Conservation (phyloP, 2,888 invertebrate species). For the Cephus pulcher region DNA sequence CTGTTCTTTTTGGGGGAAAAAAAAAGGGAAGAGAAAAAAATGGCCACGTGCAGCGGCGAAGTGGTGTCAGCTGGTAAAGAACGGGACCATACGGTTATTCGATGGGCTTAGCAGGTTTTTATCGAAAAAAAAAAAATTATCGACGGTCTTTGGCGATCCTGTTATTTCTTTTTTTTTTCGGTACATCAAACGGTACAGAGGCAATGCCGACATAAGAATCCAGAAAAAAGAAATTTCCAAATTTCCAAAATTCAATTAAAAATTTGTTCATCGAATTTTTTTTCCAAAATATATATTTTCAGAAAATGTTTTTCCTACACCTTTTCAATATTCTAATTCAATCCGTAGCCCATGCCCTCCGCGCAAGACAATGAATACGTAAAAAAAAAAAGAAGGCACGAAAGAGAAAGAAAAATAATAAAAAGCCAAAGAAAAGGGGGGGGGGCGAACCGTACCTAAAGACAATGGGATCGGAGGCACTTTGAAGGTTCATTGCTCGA, state of each 20-base stretch:
- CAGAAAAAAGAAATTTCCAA: not conserved
- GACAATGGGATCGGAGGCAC: not conserved
- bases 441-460: not conserved
- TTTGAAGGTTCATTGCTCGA: not conserved
- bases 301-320: too few relatives aligned
- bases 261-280: too few relatives aligned
- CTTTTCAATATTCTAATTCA: too few relatives aligned
- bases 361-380: not conserved
- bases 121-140: slow-evolving; percentile 23
- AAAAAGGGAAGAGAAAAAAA: slow-evolving; percentile 19
- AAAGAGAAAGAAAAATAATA: not conserved
- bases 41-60: slow-evolving; percentile 37
- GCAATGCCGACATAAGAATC: not conserved
- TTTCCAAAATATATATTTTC: too few relatives aligned
- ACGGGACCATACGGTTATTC: slow-evolving; percentile 40
- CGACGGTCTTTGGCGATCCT: not conserved
- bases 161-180: not conserved
- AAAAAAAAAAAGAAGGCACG: not conserved
- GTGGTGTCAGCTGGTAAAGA: slow-evolving; percentile 45
- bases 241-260: not conserved
- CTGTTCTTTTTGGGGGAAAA: not conserved
- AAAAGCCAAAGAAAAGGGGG: not conserved
- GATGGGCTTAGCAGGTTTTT: slow-evolving; percentile 37
- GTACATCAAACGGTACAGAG: not conserved
- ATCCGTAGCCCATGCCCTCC: too few relatives aligned